Conservation (phyloP, 2,113 vertebrate species). For the Podarcis cretensis region DNA sequence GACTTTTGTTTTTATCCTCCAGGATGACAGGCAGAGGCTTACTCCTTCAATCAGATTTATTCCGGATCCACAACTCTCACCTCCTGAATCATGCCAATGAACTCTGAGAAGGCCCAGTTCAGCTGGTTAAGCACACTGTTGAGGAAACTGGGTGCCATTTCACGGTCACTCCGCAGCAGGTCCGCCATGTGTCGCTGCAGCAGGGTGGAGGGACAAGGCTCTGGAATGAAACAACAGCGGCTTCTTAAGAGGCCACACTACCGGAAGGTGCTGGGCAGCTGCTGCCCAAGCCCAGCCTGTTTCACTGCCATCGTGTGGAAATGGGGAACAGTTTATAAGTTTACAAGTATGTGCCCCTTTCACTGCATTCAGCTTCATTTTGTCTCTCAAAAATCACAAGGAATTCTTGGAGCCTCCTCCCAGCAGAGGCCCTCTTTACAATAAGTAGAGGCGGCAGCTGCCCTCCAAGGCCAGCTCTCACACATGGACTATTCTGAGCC, state of each 20-base stretch:
- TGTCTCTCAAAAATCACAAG: not conserved
- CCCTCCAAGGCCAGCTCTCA: not conserved
- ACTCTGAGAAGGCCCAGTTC: slow-evolving; percentile 99
- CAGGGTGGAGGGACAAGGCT: slow-evolving; percentile 94
- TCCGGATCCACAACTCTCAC: slow-evolving; percentile 67
- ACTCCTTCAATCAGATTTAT: not conserved
- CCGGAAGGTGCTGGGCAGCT: fast-evolving
- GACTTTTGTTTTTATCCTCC: not conserved
- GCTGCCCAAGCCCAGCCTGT: not conserved
- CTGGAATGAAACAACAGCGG: slow-evolving; percentile 70
- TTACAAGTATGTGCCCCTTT: not conserved
- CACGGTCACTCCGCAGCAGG: slow-evolving; percentile 86
- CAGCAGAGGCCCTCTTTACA: not conserved
- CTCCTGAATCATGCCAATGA: slow-evolving; percentile 99
- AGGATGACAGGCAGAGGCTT: not conserved
- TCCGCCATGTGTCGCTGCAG: slow-evolving; percentile 97
- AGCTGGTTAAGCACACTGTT: slow-evolving; percentile 99
- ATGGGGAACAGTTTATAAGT: not conserved
- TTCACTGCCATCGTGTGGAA: not conserved
- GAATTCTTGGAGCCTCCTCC: not conserved
- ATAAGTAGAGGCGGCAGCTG: slow-evolving; percentile 30
- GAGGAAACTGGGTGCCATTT: slow-evolving; percentile 96
- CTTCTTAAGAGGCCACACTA: not conserved
- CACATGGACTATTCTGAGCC: not conserved
- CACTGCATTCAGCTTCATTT: not conserved